Evolutionary conservation across 2,888 invertebrate genomes (phyloP), one percentile per base, ranked within the genome.

Genomic region (Choristoneura rosaceana): DNA sequence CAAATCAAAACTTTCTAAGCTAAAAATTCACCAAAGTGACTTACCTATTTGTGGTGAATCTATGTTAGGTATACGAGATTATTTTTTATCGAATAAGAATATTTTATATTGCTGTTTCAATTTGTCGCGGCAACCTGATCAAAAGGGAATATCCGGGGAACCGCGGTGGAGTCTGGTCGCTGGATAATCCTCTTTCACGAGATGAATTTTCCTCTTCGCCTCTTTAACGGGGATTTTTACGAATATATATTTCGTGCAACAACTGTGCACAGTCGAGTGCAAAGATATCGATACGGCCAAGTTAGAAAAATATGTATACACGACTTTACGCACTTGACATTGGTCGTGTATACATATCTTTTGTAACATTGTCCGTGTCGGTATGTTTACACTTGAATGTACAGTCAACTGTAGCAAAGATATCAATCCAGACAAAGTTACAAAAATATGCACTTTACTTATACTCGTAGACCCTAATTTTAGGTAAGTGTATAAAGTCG

Each of bases 101-200:
- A 64, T 45, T 50, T 50, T 15, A 41, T 38, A 55, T 43, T 15
- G 38, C 38, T 55, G n/a, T 52, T 65, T 55, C 17, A 50, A 41
- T 55, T 41, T 55, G 17, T 43, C 55, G 63, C 59, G 38, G 58
- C 61, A 47, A 50, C 62, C 67, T 63, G 67, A 71, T 71, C 63
- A 68, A 60, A 73, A 58, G 68, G 55, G 82, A 79, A 81, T 78
- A 81, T 76, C 79, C 75, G 76, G 78, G 38, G 80, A 41, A 43
- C 59, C 41, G 47, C 80, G 80, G 78, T 80, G 79, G 76, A 78
- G 83, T 82, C 82, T 86, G 82, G 80, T 81, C 82, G 80, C 82
- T 80, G 85, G 88, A 90, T 90, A 88, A 90, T 90, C 89, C 87
- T 85, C 87, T 89, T 85, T 82, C 76, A 82, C 77, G 82, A 81